Conservation (phyloP, 2,888 invertebrate species). For the Xanthorhoe designata region DNA sequence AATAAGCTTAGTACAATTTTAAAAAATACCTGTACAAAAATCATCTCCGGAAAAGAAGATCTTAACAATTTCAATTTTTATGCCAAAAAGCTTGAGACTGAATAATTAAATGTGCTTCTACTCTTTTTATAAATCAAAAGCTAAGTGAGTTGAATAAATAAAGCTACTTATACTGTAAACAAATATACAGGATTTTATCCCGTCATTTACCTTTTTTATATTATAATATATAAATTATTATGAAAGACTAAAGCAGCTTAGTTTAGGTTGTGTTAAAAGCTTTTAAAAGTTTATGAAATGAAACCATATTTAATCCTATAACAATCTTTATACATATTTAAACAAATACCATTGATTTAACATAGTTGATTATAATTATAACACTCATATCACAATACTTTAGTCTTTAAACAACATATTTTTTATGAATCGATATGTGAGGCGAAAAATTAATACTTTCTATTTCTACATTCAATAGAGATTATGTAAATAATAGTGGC, state of each 20-base stretch:
- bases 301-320: slow-evolving; percentile 71
- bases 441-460: slow-evolving; percentile 33
- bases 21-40: no score
- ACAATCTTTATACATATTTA: slow-evolving; percentile 68
- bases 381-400: slow-evolving; percentile 82
- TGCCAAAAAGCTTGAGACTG: not conserved
- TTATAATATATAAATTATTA: no score
- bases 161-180: no score
- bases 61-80: not conserved
- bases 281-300: slow-evolving; percentile 49
- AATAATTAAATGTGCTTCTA: not conserved
- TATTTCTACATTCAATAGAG: slow-evolving; percentile 10
- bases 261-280: no score
- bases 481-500: no score
- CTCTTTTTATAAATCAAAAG: not conserved
- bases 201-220: no score
- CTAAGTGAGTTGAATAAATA: no score
- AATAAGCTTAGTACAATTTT: no score
- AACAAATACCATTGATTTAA: slow-evolving; percentile 58
- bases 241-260: no score
- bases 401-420: slow-evolving; percentile 64
- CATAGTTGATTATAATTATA: slow-evolving; percentile 54
- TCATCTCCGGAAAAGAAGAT: not conserved
- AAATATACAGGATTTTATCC: no score
- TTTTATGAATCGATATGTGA: slow-evolving; percentile 35